Percentiles rank a stretch among this genome's conserved stretches.
Conservation (phyloP, 2,113 vertebrate genomes). For the Baryphthengus martii region DNA sequence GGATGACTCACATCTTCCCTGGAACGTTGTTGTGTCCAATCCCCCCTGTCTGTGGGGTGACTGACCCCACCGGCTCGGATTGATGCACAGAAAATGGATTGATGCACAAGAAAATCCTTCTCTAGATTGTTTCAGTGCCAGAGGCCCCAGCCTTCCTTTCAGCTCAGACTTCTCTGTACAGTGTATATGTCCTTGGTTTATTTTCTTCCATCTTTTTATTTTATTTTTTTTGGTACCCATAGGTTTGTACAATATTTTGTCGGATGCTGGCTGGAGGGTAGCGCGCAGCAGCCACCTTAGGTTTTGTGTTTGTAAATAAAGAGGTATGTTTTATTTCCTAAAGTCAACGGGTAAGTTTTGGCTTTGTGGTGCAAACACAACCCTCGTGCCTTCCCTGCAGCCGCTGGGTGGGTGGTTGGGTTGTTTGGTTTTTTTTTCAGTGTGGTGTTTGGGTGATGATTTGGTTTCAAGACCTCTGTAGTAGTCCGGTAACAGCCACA, state of each 20-base stretch:
- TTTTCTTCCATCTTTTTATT: background rate
- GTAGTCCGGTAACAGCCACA: too few species aligned
- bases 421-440: background rate
- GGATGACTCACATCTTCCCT: background rate
- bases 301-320: slow-evolving; percentile 79
- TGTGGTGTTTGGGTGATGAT: background rate
- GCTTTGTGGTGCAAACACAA: background rate
- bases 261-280: slow-evolving; percentile 40
- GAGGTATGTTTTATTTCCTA: slow-evolving; percentile 71
- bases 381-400: background rate
- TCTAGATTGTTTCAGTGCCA: background rate
- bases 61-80: background rate
- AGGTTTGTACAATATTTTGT: slow-evolving; percentile 67
- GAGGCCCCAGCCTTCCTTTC: background rate
- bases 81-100: background rate
- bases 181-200: slow-evolving; percentile 22
- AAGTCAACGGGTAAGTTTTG: background rate
- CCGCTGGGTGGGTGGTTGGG: background rate
- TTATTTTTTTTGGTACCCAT: background rate
- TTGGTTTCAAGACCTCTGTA: too few species aligned
- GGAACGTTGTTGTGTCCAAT: background rate
- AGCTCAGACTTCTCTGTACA: slow-evolving; percentile 41
- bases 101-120: too few species aligned
- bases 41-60: background rate
- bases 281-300: background rate